Evolutionary conservation across 2,113 vertebrate genomes (phyloP).

Genomic region (Lipophrys pholis): DNA sequence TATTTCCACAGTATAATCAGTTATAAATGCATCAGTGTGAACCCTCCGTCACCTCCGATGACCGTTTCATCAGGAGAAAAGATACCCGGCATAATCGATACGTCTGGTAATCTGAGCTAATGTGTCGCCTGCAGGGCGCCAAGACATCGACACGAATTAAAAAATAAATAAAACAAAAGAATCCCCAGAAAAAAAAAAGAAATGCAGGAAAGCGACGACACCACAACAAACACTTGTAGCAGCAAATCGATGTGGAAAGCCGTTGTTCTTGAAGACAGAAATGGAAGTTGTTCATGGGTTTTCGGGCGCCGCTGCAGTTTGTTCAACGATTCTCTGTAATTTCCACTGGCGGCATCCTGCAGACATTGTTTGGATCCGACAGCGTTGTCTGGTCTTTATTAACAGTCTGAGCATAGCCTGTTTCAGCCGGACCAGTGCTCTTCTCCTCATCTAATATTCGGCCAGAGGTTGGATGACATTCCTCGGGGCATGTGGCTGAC

Average conservation of each 20-base stretch:
- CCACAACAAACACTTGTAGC: slow-evolving; percentile 31
- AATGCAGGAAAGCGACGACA: slow-evolving; percentile 10
- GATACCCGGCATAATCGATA: slow-evolving; percentile 42
- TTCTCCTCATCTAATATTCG: slow-evolving; percentile 71
- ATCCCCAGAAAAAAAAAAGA: background rate
- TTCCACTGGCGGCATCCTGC: slow-evolving; percentile 36
- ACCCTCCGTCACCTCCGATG: slow-evolving; percentile 19
- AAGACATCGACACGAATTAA: background rate
- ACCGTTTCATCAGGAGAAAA: slow-evolving; percentile 24
- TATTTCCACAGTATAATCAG: too few relatives aligned
- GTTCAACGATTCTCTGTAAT: slow-evolving; percentile 44
- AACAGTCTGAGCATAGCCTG: slow-evolving; percentile 52
- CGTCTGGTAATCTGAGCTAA: background rate
- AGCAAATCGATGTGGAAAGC: slow-evolving; percentile 38
- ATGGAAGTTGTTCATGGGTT: slow-evolving; percentile 42
- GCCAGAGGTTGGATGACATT: slow-evolving; percentile 67
- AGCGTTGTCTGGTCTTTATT: slow-evolving; percentile 71
- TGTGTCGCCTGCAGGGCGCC: background rate
- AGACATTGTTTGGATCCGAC: slow-evolving; percentile 47
- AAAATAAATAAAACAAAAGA: background rate
- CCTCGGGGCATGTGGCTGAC: slow-evolving; percentile 75
- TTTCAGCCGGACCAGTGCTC: slow-evolving; percentile 22
- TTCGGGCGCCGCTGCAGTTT: slow-evolving; percentile 22
- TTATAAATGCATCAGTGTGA: slow-evolving; percentile 2
- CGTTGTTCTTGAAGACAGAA: slow-evolving; percentile 37